These are phyloP conservation scores for Panurus biarmicus DNA, from an alignment of 2,113 vertebrate genomes.

Conservation along the genomic window DNA sequence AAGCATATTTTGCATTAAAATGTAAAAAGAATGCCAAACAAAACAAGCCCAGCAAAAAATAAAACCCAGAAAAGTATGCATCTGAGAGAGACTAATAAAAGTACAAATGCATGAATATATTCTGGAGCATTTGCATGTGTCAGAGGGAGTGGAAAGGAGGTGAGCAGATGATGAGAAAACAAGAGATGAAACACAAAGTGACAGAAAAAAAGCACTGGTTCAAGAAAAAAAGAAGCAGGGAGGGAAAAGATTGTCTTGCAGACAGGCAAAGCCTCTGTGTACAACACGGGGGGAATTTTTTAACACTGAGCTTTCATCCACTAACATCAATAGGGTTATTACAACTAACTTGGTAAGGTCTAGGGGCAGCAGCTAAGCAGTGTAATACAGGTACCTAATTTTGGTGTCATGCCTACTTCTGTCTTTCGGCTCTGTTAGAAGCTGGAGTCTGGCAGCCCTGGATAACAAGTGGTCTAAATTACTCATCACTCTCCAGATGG, in stretches of 20 bases:
- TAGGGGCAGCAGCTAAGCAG: neutral
- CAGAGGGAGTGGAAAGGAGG: conserved; percentile 11
- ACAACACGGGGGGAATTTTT: neutral
- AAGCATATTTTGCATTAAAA: conserved; percentile 14
- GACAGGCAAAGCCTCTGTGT: neutral
- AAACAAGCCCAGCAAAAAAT: neutral
- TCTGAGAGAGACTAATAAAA: neutral
- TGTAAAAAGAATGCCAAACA: neutral
- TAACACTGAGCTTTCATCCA: neutral
- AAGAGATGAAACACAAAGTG: neutral
- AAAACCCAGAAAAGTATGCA: neutral
- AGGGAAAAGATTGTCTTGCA: neutral
- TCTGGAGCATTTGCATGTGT: neutral
- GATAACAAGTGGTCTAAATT: conserved; percentile 60
- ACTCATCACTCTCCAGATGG: conserved; percentile 15
- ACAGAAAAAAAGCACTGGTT: neutral
- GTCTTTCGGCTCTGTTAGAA: neutral
- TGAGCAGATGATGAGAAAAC: neutral
- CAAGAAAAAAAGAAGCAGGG: neutral
- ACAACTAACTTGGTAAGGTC: neutral
- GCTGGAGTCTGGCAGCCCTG: conserved; percentile 22
- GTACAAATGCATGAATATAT: neutral
- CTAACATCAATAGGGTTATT: neutral
- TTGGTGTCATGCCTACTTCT: conserved; percentile 19
- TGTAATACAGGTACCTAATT: conserved; percentile 17